Conservation (phyloP, 2,113 vertebrate genomes). For the Gymnocephalus cernua region DNA sequence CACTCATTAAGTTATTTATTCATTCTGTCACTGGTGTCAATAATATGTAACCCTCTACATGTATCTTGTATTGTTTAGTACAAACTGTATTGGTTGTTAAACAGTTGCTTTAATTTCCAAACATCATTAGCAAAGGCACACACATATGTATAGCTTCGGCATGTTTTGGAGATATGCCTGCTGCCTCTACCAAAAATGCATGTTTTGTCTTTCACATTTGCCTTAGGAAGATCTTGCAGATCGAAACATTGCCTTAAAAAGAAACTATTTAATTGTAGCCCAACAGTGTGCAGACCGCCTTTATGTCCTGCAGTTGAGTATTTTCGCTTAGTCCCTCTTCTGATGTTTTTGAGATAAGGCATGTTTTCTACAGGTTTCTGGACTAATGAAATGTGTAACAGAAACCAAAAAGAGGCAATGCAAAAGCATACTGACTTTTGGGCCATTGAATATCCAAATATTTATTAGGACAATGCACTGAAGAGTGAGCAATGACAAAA, state of each 20-base stretch:
- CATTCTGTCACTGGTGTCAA: neutral
- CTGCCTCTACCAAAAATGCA: no score
- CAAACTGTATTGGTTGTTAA: neutral
- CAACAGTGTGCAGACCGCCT: no score
- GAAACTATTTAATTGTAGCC: no score
- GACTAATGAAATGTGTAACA: neutral
- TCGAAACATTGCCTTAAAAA: no score
- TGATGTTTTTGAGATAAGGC: neutral
- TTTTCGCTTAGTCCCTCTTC: no score
- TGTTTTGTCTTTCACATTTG: no score
- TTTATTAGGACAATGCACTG: neutral
- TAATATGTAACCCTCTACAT: neutral
- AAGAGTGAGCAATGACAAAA: slow-evolving; percentile 1
- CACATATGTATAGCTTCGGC: neutral
- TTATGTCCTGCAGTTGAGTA: no score
- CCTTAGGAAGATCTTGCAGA: no score
- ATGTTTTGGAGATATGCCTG: neutral
- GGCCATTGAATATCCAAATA: neutral
- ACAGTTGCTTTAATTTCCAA: neutral
- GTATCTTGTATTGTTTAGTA: neutral
- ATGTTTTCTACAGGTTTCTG: neutral
- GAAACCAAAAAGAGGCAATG: neutral
- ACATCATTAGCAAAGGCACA: neutral
- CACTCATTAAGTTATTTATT: neutral
- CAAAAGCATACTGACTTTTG: neutral